Base-by-base conservation (phyloP, 2,888 invertebrate genomes). In the Erannis defoliaria region DNA sequence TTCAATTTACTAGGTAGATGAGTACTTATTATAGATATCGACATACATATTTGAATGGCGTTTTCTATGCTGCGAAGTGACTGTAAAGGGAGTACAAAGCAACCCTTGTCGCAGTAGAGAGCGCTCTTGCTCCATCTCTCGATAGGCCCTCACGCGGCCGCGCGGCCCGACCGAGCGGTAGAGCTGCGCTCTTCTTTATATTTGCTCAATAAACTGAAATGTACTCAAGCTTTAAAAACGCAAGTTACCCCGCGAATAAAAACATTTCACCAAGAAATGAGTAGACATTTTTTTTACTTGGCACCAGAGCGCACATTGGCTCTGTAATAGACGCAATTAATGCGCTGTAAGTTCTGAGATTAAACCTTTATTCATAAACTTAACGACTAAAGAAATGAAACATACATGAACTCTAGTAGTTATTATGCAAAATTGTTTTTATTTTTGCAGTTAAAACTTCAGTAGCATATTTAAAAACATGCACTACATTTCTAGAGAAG, bases 61-160 rank as follows among this genome's bases (percentile, higher is more conserved):
- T 82, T 81, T 78, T 82, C 73, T 61, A 72, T 67, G 72, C 67
- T 72, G 70, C 70, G 71, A 85, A 90, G 89, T 85, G 84, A 81
- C 82, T 81, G 80, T 83, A 83, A 85, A 80, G 80, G 78, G 66
- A 77, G 78, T 78, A 88, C 89, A 91, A 92, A 90, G 90, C 82
- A 82, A 80, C 86, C 83, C 85, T 87, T 81, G 84, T 79, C 77
- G 81, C 73, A 83, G 82, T 82, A 83, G 86, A 84, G 87, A 84
- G 89, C 75, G 78, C 88, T 85, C 85, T 86, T 76, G 77, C 80
- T 74, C 76, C 80, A 77, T 82, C 86, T 85, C 82, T 89, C 86
- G 88, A 90, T 90, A 88, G 86, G 82, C 35, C 70, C 82, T 83
- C 79, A 67, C 70, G 67, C 72, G 75, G 64, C 73, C 71, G 66